These are phyloP conservation scores for Procambarus virginalis DNA, from an alignment of 1,140 invertebrate genomes.

Conservation along the genomic window DNA sequence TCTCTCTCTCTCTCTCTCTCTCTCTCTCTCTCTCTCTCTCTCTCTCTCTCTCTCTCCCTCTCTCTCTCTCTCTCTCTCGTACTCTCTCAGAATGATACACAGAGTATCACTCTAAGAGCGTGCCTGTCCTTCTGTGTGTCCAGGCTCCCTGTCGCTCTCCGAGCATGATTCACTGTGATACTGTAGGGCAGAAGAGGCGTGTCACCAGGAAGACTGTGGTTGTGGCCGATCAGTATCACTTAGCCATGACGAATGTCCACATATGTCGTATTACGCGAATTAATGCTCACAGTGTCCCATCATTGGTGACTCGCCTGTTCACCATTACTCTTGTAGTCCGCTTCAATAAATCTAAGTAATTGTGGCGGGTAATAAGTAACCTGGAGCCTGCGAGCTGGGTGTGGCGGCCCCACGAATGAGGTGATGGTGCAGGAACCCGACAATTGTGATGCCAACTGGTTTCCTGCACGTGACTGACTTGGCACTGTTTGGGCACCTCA, in stretches of 20 bases:
- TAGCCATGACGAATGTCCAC: constrained; percentile 35
- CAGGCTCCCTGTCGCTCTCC: too few species aligned
- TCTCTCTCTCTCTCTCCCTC: constrained; percentile 35
- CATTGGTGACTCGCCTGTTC: not conserved
- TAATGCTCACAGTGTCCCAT: not conserved
- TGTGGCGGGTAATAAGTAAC: constrained; percentile 14
- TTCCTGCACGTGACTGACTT: not conserved
- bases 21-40: constrained; percentile 35
- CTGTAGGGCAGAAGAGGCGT: not conserved
- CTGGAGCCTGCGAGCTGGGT: not conserved
- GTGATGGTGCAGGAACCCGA: not conserved
- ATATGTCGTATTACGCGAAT: constrained; percentile 20
- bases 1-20: constrained; percentile 31
- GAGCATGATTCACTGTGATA: too few species aligned
- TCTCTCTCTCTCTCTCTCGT: not conserved
- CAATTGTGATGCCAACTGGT: not conserved
- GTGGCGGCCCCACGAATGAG: not conserved
- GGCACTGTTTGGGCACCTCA: not conserved
- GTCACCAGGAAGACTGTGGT: constrained; percentile 26
- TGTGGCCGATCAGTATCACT: constrained; percentile 14
- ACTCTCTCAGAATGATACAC: not conserved
- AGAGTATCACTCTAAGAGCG: too few species aligned
- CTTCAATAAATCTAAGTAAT: constrained; percentile 27
- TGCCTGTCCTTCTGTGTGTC: too few species aligned
- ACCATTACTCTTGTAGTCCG: constrained; percentile 8